Base-by-base conservation (phyloP, 2,888 invertebrate species). In the Drepanosiphum platanoidis region DNA sequence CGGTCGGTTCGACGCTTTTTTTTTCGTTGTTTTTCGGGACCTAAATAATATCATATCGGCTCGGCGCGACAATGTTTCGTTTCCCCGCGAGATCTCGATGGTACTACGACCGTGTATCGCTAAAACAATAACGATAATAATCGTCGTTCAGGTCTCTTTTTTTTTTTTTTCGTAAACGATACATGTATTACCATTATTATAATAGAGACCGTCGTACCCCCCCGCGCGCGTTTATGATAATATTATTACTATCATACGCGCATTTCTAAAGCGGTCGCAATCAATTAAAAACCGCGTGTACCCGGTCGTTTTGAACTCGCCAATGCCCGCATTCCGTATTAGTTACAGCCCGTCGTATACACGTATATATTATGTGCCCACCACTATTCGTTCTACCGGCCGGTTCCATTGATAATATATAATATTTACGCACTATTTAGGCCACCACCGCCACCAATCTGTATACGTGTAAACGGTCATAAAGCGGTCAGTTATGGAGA, bases 401-500 rank as follows among this genome's bases (percentile, higher is more conserved):
- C 39, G 8, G 58, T 61, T 83, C 46, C 66, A 46, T 74, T 74
- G 64, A 82, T 74, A 71, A 30, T 68, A 46, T 0, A 58, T 58
- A 64, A 46, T 58, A 27, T 30, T 36, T 52, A 71, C 11, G 27
- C 13, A 39, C 36, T 42, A 82, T 83, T 83, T 66, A 83, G 83
- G 74, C 42, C 83, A 46, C 27, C 42, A 27, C 58, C 71, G 42
- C 71, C 34, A 46, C 74, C 74, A 66, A 52, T 52, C 52, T 52
- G 52, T 18, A 52, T 8, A 15, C 42, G 42, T 9, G 22, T 3
- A 5, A 52, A 52, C 11, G 74, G 66, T 66, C 32, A 34, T 66
- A 83, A 66, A 83, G 27, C 74, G 74, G 74, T 66, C 83, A 27
- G 52, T 46, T 66, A 72, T 42, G 74, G 32, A 27, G 46, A 83